Base-by-base conservation (phyloP, 1,140 invertebrate genomes). In the Orussus abietinus region DNA sequence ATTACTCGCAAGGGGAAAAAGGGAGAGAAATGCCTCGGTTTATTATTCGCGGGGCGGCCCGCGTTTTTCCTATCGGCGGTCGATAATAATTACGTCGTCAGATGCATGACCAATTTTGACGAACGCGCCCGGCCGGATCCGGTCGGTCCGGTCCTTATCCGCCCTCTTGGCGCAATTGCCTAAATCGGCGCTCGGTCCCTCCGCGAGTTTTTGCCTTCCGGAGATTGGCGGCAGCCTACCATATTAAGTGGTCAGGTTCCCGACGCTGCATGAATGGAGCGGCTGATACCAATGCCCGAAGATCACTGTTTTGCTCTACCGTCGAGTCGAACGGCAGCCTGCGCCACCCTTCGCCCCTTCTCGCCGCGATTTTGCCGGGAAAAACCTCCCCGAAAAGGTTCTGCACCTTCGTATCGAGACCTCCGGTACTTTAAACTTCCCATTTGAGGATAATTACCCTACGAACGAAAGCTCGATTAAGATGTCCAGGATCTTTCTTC, bases 161-260 rank as follows among this genome's bases (percentile, higher is more conserved):
- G 46, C 43, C 42, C 41, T 42, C 40, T 48, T 43, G 40, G 40
- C 35, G 32, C 47, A 38, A 52, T 45, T 49, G 49, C 47, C 49
- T 42, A 52, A 52, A 52, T 55, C 49, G 49, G 53, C 34, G 47
- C 36, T 42, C 43, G 47, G 25, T 44, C 47, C 42, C 22, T 15
- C 11, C 41, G 43, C 47, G 39, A 45, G 45, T 51, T 54, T 54
- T 54, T 54, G 45, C 47, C 13, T 26, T 22, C 32, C 42, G 41
- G 45, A 51, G 49, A 55, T 48, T 47, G 45, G 33, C 43, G 28
- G 38, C 52, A 48, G 41, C 22, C 46, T 55, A 55, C 53, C 49
- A 52, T 55, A 55, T 55, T 52, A 51, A 55, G 53, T 45, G 53
- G 46, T 51, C 49, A 51, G 45, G 19, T 42, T 34, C 38, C 19